Conservation (phyloP, 2,797 vertebrate genomes). For the Anguilla megastoma region DNA sequence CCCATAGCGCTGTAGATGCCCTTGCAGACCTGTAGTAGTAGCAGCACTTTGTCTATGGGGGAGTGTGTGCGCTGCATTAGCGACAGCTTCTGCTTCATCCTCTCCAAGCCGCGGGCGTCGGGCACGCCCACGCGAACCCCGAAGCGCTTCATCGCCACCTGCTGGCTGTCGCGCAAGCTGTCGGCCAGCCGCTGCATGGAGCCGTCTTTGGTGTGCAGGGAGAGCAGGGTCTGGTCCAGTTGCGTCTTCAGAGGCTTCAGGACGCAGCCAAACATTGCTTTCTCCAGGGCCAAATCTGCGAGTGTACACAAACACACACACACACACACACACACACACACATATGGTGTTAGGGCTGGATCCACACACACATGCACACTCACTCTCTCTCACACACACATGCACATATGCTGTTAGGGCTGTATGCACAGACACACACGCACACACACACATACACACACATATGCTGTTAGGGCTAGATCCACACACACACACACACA, state of each 20-base stretch:
- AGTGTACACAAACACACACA: conserved; percentile 25
- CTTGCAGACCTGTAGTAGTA: conserved; percentile 86
- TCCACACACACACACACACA: conserved; percentile 8
- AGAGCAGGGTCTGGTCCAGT: conserved; percentile 68
- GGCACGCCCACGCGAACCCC: conserved; percentile 69
- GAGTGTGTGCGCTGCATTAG: conserved; percentile 81
- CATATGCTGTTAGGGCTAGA: background rate
- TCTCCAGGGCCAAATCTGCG: conserved; percentile 80
- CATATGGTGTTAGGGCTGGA: background rate
- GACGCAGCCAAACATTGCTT: conserved; percentile 80
- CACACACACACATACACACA: conserved; percentile 10
- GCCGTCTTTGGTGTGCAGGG: conserved; percentile 68
- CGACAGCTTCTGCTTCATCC: conserved; percentile 77
- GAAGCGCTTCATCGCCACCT: conserved; percentile 66
- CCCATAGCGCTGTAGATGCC: conserved; percentile 79
- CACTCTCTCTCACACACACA: too few relatives aligned
- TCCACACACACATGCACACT: too few relatives aligned
- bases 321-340: conserved; percentile 20
- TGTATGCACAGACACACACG: background rate
- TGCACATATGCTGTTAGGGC: background rate
- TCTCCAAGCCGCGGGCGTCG: conserved; percentile 68
- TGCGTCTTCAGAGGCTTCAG: conserved; percentile 78
- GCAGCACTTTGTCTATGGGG: conserved; percentile 81
- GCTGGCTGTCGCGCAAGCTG: conserved; percentile 70
- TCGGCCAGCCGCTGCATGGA: conserved; percentile 73